phyloP scores from a whole-genome alignment of 2,888 invertebrate species.

The Cantharis flavilabris region DNA sequence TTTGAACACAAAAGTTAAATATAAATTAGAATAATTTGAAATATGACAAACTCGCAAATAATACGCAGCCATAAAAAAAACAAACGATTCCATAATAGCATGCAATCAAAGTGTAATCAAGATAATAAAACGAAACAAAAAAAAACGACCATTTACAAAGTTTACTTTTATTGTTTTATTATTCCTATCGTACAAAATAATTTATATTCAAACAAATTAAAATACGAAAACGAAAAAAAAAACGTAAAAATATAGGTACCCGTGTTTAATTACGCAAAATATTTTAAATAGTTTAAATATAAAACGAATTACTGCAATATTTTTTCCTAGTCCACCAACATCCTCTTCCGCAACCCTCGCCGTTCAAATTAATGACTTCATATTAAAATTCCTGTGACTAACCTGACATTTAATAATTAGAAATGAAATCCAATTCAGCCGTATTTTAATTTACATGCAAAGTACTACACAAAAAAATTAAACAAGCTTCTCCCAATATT shows the following conservation, averaged over 20 bases:
- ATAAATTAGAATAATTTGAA: conserved; percentile 14
- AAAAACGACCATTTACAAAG: conserved; percentile 11
- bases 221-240: neutral
- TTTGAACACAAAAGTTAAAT: conserved; percentile 8
- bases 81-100: conserved; percentile 25
- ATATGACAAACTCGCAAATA: conserved; percentile 27
- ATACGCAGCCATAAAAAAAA: conserved; percentile 19
- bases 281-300: conserved; percentile 4
- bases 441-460: conserved; percentile 30
- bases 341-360: conserved; percentile 24
- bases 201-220: neutral
- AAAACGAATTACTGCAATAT: conserved; percentile 14
- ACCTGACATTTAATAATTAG: conserved; percentile 48
- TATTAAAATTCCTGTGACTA: conserved; percentile 48
- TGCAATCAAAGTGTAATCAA: conserved; percentile 28
- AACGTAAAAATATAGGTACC: neutral
- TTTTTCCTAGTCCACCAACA: conserved; percentile 17
- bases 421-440: conserved; percentile 44
- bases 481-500: conserved; percentile 16
- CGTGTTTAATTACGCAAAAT: neutral
- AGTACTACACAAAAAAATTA: conserved; percentile 21
- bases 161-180: conserved; percentile 14
- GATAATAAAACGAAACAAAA: conserved; percentile 27
- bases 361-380: conserved; percentile 45
- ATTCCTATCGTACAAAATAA: neutral